Evolutionary conservation across 1,140 invertebrate genomes (phyloP).

Genomic region (Eriocheir sinensis): DNA sequence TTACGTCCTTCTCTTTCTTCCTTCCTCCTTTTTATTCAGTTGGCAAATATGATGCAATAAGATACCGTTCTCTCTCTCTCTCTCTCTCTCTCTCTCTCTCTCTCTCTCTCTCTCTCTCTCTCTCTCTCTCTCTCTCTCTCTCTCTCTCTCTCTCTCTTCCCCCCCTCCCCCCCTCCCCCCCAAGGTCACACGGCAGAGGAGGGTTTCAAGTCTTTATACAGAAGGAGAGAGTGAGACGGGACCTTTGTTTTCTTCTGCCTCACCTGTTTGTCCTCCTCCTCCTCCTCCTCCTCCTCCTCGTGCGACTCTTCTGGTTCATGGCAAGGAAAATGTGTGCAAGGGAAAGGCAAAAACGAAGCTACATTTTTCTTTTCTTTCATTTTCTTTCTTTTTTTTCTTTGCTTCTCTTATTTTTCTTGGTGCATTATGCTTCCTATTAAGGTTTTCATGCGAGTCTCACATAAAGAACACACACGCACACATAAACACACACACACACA

Average conservation of each 20-base stretch:
- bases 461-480: too few relatives aligned
- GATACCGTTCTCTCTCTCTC: too few relatives aligned
- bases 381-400: neutral
- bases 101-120: too few relatives aligned
- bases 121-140: neutral
- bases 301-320: neutral
- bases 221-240: neutral
- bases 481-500: too few relatives aligned
- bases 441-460: too few relatives aligned
- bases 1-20: too few relatives aligned
- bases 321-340: neutral
- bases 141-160: neutral
- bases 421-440: neutral
- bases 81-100: too few relatives aligned
- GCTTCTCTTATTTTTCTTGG: neutral
- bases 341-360: too few relatives aligned
- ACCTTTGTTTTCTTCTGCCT: neutral
- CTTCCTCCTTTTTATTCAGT: too few relatives aligned
- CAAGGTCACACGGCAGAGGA: neutral
- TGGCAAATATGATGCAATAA: too few relatives aligned
- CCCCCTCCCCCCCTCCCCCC: neutral
- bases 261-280: neutral
- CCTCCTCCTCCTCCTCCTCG: neutral
- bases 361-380: neutral
- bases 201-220: neutral